Evolutionary conservation across 2,797 vertebrate species (phyloP).

Genomic region (Delichon dasypus): DNA sequence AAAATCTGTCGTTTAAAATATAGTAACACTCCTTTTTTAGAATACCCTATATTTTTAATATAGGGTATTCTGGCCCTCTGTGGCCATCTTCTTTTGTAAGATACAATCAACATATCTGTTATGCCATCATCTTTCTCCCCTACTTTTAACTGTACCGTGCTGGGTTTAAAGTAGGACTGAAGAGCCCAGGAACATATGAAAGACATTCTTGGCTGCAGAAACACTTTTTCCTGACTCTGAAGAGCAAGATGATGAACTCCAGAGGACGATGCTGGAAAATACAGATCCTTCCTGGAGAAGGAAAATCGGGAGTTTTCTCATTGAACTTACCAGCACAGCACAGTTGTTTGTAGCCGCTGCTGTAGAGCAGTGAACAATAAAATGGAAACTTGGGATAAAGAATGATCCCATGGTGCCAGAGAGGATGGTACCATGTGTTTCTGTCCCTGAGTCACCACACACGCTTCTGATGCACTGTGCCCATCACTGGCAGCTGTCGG

Average conservation of each 20-base stretch:
- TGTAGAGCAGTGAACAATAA: neutral
- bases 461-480: neutral
- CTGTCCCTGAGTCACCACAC: neutral
- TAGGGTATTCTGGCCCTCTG: neutral
- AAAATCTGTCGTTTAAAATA: neutral
- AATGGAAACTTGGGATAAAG: neutral
- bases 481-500: neutral
- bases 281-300: neutral
- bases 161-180: neutral
- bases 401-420: neutral
- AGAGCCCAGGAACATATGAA: neutral
- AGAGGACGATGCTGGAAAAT: neutral
- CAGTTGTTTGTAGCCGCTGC: neutral
- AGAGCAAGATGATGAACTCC: neutral
- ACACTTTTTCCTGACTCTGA: neutral
- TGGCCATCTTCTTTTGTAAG: neutral
- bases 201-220: neutral
- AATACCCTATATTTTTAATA: constrained; percentile 37
- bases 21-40: neutral
- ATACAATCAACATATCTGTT: neutral
- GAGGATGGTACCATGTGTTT: neutral
- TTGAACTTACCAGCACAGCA: neutral
- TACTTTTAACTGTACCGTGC: neutral
- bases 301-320: neutral
- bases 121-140: neutral